Evolutionary conservation across 2,797 vertebrate genomes (phyloP), one percentile per base, ranked within the genome.

Genomic region (Urophycis tenuis): DNA sequence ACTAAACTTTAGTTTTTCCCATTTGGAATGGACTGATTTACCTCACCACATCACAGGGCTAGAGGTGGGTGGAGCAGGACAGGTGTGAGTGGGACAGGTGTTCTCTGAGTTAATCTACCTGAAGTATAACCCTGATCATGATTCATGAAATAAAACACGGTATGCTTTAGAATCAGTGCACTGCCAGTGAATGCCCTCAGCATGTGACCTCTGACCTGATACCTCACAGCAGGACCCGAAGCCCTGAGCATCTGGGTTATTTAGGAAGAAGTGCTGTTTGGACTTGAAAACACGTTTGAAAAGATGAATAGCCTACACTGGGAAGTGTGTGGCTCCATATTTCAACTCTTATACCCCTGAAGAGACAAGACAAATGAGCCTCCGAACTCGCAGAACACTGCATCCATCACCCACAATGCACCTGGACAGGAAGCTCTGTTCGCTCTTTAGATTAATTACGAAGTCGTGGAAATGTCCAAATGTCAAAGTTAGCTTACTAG

Each of bases 331-430:
- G 49, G 49, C 49, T 60, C 49, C 60, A 64, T 11, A 64, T 17
- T 25, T 29, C 60, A 25, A 25, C 60, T 53, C 5, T 45, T 45
- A 5, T 1, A 45, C 41, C 41, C 49, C 49, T 53, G 49, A 53
- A n/a, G 49, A 53, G 49, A 45, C 11, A 45, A 45, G 41, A n/a
- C 17, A 22, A n/a, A 53, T 22, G 49, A 53, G 19, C 15, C 41
- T 49, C 41, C 41, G 11, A 3, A 49, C 41, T 17, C 3, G 17
- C 4, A 1, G 1, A 6, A 49, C 2, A 60, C 49, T n/a, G 49
- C 60, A 64, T 64, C 60, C 8, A 64, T 64, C 60, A 64, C 60
- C 60, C 60, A 64, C 60, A 64, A 64, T 29, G n/a, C 60, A 64
- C 10, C 60, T 29, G 60, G n/a, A 64, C 60, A n/a, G 22, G 49